Percentiles rank a stretch among this genome's conserved stretches.
These are phyloP conservation scores for Lucifuga dentata DNA, from an alignment of 2,113 vertebrate genomes.

Conservation along the genomic window DNA sequence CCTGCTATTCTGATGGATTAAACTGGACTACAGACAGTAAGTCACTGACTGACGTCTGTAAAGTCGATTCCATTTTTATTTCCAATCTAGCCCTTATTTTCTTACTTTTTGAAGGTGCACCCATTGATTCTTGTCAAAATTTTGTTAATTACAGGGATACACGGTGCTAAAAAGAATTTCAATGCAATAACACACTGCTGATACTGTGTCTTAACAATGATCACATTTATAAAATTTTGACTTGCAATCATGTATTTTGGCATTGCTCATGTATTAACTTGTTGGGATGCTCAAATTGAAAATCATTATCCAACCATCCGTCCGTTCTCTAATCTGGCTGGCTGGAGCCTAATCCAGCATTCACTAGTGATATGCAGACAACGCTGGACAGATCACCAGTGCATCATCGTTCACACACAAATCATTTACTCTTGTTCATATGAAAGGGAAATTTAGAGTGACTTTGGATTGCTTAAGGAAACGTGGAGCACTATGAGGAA, in stretches of 20 bases:
- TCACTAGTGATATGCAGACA: too few species aligned
- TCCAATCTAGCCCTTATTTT: constrained; percentile 18
- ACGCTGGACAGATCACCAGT: too few species aligned
- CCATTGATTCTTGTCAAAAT: neutral
- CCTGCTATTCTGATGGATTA: constrained; percentile 8
- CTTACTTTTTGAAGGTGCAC: neutral
- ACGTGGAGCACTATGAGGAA: too few species aligned
- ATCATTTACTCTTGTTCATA: too few species aligned
- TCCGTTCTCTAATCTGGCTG: constrained; percentile 54
- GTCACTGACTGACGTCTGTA: neutral
- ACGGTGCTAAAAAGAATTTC: neutral
- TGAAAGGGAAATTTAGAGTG: too few species aligned
- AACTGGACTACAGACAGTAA: constrained; percentile 1
- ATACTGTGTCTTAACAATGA: constrained; percentile 21
- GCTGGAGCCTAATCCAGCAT: constrained; percentile 24
- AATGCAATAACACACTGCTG: constrained; percentile 13
- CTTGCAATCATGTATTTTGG: constrained; percentile 27
- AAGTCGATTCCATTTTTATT: constrained; percentile 6
- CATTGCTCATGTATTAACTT: neutral
- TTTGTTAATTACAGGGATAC: too few species aligned
- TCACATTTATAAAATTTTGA: too few species aligned
- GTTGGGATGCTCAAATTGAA: too few species aligned
- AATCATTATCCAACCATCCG: too few species aligned
- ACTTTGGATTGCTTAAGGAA: too few species aligned
- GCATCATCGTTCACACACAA: too few species aligned